Evolutionary conservation across 2,888 invertebrate genomes (phyloP).

Genomic region (Eupithecia centaureata): DNA sequence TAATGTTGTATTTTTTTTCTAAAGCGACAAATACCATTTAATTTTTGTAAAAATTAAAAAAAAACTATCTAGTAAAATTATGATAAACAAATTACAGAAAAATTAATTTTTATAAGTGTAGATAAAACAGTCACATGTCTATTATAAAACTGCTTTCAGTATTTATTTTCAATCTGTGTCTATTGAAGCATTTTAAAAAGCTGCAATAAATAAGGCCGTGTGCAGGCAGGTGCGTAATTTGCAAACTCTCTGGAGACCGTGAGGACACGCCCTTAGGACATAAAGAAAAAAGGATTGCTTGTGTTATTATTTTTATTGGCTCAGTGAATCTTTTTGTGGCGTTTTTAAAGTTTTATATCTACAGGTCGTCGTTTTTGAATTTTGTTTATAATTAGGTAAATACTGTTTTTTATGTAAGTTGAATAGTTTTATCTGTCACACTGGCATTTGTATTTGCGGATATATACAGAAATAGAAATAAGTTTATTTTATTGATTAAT

Average conservation of each 20-base stretch:
- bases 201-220: constrained; percentile 68
- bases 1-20: too few species aligned
- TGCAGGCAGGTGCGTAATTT: constrained; percentile 69
- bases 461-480: too few species aligned
- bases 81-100: too few species aligned
- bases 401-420: too few species aligned
- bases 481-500: too few species aligned
- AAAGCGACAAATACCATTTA: too few species aligned
- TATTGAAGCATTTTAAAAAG: constrained; percentile 67
- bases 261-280: constrained; percentile 66
- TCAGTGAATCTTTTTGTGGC: constrained; percentile 59
- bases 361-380: constrained; percentile 4
- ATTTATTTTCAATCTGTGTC: constrained; percentile 53
- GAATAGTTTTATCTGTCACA: too few species aligned
- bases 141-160: neutral
- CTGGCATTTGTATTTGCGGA: too few species aligned
- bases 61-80: too few species aligned
- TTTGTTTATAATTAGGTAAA: neutral
- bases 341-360: constrained; percentile 42
- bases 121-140: too few species aligned
- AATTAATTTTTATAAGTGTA: too few species aligned
- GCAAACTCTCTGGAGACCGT: constrained; percentile 64
- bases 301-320: constrained; percentile 78
- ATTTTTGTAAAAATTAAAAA: too few species aligned
- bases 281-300: constrained; percentile 76